Base-by-base conservation (phyloP, 1,140 invertebrate species). In the Aphaenogaster rudis region DNA sequence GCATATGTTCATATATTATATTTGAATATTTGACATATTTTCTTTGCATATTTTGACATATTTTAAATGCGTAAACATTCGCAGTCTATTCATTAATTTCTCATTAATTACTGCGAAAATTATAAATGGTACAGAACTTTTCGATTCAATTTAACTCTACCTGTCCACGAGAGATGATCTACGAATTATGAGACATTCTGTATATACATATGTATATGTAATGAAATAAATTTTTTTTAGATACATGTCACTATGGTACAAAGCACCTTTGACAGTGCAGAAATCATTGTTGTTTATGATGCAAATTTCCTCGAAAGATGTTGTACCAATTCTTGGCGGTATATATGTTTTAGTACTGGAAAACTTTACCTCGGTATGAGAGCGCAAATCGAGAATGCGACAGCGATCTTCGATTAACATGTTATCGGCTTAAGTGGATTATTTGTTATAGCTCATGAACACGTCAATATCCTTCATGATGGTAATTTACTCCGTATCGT, bases 171-270 rank as follows among this genome's bases (percentile, higher is more conserved):
- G 21, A 28, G 21, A 28, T 28, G 21, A 28, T 28, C 21, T 28
- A 28, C 21, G 21, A 28, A 28, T 28, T 28, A 28, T 28, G 21
- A 28, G 21, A 28, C 21, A 28, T 28, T 0, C 21, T 28, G 15
- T 15, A 52, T 15, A 59, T 59, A 13, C 1, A 28, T 13, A 61
- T 33, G 33, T 13, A 61, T 33, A 8, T 57, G 8, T 57, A 69
- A 69, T 69, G 1, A 69, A 48, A 69, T 69, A 48, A 39, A 66
- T 9, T 69, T 50, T 21, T 48, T 69, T 11, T 69, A 69, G 66
- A 28, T 48, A 69, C 8, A 48, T 69, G 21, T 50, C 66, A 0
- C 6, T 69, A 2, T 69, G 66, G 66, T 69, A 69, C 13, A 33
- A 69, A 17, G 45, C 66, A 50, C 42, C 66, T 69, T 6, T 33